Evolutionary conservation across 2,797 vertebrate genomes (phyloP).

Genomic region (Galagoides demidoff): DNA sequence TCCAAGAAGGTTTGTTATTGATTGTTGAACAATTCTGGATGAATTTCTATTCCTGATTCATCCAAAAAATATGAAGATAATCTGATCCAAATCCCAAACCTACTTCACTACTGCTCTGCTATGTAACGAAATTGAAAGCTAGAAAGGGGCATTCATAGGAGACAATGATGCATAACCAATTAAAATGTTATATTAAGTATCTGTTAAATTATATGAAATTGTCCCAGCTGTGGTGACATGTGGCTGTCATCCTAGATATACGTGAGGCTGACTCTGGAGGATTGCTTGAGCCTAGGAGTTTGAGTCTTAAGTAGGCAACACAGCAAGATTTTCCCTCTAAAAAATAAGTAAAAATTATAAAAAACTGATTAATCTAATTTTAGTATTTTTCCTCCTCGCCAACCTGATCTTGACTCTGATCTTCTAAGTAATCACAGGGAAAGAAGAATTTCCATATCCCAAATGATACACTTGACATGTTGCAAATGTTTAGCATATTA

Average conservation of each 20-base stretch:
- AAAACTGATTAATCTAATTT: slow-evolving; percentile 63
- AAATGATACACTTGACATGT: slow-evolving; percentile 62
- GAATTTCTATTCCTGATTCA: slow-evolving; percentile 17
- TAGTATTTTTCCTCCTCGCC: slow-evolving; percentile 57
- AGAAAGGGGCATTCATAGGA: neutral
- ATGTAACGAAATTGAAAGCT: slow-evolving; percentile 34
- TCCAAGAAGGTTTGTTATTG: neutral
- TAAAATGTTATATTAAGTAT: slow-evolving; percentile 29
- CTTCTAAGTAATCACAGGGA: slow-evolving; percentile 62
- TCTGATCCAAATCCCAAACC: slow-evolving; percentile 3
- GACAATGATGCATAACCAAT: neutral
- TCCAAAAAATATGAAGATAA: slow-evolving; percentile 42
- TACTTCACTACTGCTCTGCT: slow-evolving; percentile 11
- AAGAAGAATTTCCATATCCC: slow-evolving; percentile 65
- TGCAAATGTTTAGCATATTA: slow-evolving; percentile 67
- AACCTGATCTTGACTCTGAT: slow-evolving; percentile 52
- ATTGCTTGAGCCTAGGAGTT: neutral
- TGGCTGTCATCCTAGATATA: neutral
- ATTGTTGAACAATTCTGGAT: slow-evolving; percentile 5
- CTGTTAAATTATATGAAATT: neutral
- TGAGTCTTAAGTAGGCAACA: neutral
- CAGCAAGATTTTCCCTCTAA: neutral
- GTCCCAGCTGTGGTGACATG: neutral
- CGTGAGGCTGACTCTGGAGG: neutral
- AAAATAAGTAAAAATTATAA: neutral